Evolutionary conservation across 2,888 invertebrate genomes (phyloP).

Genomic region (Drosophila leonis): DNA sequence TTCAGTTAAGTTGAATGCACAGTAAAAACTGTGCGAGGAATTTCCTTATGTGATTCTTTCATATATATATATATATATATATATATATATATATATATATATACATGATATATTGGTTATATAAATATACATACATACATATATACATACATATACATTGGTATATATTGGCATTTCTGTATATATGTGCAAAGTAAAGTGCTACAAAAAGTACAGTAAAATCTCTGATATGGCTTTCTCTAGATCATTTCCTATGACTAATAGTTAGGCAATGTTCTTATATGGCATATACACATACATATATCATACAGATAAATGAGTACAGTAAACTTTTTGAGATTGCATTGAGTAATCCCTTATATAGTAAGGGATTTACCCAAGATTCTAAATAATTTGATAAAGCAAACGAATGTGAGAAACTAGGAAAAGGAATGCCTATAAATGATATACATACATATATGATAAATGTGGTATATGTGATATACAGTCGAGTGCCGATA

Average conservation of each 20-base stretch:
- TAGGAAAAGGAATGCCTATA: neutral
- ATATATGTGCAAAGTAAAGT: neutral
- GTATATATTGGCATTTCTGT: too few relatives aligned
- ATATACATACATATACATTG: neutral
- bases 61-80: too few relatives aligned
- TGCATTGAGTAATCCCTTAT: neutral
- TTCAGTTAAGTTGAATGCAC: slow-evolving; percentile 17
- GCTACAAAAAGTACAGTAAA: neutral
- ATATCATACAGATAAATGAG: neutral
- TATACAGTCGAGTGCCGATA: too few relatives aligned
- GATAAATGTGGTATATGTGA: neutral
- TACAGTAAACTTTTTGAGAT: neutral
- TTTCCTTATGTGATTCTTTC: neutral
- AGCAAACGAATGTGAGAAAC: neutral
- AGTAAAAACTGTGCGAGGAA: slow-evolving; percentile 19
- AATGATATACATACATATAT: neutral
- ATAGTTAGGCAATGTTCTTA: neutral
- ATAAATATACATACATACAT: neutral
- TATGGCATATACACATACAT: neutral
- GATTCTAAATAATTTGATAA: neutral
- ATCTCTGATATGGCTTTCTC: too few relatives aligned
- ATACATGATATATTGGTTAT: neutral
- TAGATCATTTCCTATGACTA: neutral
- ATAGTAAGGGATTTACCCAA: neutral
- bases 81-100: neutral